Base-by-base conservation (phyloP, 2,888 invertebrate species). In the Ormyrus nitidulus region DNA sequence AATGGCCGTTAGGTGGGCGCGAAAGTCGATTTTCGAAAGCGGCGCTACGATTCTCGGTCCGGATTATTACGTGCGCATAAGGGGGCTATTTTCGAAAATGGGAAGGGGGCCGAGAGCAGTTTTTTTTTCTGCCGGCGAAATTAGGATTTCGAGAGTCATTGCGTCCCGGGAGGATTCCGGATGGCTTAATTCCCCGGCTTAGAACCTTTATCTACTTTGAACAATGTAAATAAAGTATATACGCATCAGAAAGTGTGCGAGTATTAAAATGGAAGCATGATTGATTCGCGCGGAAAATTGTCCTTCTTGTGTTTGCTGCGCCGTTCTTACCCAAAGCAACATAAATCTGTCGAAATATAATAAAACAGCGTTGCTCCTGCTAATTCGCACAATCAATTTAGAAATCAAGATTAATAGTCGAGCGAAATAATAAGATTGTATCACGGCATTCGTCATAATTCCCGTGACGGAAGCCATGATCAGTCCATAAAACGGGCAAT, bases 1-100 rank as follows among this genome's bases (percentile, higher is more conserved):
- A 81, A 77, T 66, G 69, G 78, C 66, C 81, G 66, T 74, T 74
- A 65, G 59, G 73, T 51, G 70, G 69, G 51, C 46, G 49, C 51
- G 46, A 11, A 65, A 77, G 71, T 72, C 62, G 72, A 72, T 76
- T 76, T 76, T 72, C 10, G 54, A 65, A 62, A 68, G 64, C 13
- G 59, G 4, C 34, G 34, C 34, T 3, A 34, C 68, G 80, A 72
- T 77, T 72, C 56, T 58, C 62, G 61, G 10, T 49, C 7, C 7
- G 62, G 65, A 73, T 66, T 68, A 75, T 75, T 75, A 48, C 61
- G 71, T 65, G 71, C 51, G 48, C 51, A 13, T 53, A 46, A 75
- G 56, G 72, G 62, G 62, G 54, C 34, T 51, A 44, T 72, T 76
- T 76, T 72, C 69, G 68, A 72, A 76, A 76, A 68, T 59, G 68